phyloP scores from a whole-genome alignment of 2,797 vertebrate genomes.

The Crotalus adamanteus region DNA sequence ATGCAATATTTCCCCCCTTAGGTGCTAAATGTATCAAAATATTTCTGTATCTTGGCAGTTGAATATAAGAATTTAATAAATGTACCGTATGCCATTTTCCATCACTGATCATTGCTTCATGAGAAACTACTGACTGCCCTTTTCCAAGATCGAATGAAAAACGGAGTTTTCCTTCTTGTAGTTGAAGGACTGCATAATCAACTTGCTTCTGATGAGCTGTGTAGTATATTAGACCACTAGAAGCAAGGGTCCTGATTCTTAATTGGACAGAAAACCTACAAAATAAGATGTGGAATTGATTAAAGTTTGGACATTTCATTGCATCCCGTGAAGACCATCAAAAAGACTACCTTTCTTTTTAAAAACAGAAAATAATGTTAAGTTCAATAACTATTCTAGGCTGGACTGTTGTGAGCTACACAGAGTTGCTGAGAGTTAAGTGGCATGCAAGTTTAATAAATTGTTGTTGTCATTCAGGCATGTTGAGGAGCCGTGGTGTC shows the following conservation, averaged over 20 bases:
- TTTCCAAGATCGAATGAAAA: constrained; percentile 89
- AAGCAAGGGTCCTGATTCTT: constrained; percentile 79
- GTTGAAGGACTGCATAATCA: constrained; percentile 83
- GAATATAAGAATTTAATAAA: not conserved
- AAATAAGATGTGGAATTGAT: constrained; percentile 23
- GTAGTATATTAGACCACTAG: constrained; percentile 83
- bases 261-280: constrained; percentile 81
- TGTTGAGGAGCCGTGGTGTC: not conserved
- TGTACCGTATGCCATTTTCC: constrained; percentile 90
- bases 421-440: not conserved
- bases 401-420: not conserved
- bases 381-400: not conserved
- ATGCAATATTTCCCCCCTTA: not conserved
- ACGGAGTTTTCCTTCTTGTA: constrained; percentile 75
- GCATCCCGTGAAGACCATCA: not conserved
- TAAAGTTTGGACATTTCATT: not conserved
- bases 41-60: not conserved
- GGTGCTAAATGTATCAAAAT: not conserved
- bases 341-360: not conserved
- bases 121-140: constrained; percentile 76
- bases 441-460: not conserved
- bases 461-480: not conserved
- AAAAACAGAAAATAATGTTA: not conserved
- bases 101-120: constrained; percentile 75
- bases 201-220: constrained; percentile 84